Evolutionary conservation across 2,888 invertebrate species (phyloP).

Genomic region (Tridacna crocea): DNA sequence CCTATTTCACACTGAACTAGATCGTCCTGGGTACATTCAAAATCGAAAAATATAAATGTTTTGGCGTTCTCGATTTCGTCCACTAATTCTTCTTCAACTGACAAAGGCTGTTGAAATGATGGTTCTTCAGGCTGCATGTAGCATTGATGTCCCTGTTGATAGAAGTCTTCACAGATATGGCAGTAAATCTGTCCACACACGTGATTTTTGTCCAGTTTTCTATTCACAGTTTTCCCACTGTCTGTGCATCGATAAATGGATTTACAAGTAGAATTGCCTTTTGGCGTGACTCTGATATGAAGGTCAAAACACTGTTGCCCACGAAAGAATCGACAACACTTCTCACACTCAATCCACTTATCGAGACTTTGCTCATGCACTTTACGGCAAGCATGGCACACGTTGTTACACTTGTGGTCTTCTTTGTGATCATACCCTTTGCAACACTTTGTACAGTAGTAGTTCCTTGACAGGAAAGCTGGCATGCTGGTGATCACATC

Average conservation of each 20-base stretch:
- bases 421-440: conserved; percentile 41
- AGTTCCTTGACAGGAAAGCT: conserved; percentile 22
- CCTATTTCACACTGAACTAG: conserved; percentile 25
- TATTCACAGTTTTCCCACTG: conserved; percentile 24
- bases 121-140: not conserved
- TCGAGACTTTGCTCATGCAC: not conserved
- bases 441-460: conserved; percentile 22
- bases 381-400: conserved; percentile 18
- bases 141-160: not conserved
- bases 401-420: conserved; percentile 30
- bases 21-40: conserved; percentile 33
- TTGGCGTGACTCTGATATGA: not conserved
- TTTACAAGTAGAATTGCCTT: conserved; percentile 19
- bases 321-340: conserved; percentile 20
- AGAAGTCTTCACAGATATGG: not conserved
- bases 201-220: conserved; percentile 21
- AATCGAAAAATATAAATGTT: no score
- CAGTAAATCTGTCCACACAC: conserved; percentile 8
- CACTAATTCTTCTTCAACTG: no score
- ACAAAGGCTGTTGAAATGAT: not conserved
- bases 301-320: conserved; percentile 28
- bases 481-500: conserved; percentile 35
- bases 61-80: no score
- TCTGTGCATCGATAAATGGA: conserved; percentile 6
- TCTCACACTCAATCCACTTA: conserved; percentile 22